A percentile compares a stretch with the other conserved stretches of the same genome.
phyloP scores from a whole-genome alignment of 2,113 vertebrate species.

The Chlamydotis undulata region DNA sequence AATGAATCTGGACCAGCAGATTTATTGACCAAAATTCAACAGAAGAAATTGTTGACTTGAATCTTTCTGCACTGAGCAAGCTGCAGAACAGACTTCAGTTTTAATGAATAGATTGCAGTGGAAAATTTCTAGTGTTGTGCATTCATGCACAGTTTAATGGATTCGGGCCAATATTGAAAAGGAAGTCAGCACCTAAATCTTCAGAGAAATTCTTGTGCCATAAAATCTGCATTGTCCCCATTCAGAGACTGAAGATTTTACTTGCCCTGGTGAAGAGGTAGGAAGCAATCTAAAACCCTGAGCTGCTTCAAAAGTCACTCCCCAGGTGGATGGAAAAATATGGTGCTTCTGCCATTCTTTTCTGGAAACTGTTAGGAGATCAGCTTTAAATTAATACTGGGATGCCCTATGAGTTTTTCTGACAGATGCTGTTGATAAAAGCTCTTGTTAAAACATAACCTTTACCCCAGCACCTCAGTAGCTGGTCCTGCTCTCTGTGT shows the following conservation, averaged over 20 bases:
- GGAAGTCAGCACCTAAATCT: neutral
- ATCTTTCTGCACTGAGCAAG: neutral
- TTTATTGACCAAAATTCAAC: constrained; percentile 48
- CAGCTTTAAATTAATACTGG: neutral
- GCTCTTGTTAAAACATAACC: neutral
- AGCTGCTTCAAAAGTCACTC: neutral
- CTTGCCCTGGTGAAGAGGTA: neutral
- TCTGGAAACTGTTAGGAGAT: neutral
- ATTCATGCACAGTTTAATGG: neutral
- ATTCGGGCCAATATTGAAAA: constrained; percentile 20
- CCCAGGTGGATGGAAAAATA: neutral
- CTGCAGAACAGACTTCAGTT: neutral
- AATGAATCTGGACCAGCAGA: neutral
- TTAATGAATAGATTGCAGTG: constrained; percentile 4
- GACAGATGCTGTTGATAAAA: neutral
- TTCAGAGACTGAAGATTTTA: neutral
- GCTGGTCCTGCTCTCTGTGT: neutral
- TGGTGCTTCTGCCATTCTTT: neutral
- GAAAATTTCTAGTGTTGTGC: constrained; percentile 15
- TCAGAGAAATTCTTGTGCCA: neutral
- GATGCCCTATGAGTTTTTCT: neutral
- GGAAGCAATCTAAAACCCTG: neutral
- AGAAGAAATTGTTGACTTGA: constrained; percentile 21
- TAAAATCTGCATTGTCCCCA: neutral
- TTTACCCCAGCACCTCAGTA: neutral